Percentiles rank a stretch among this genome's conserved stretches.
phyloP scores from a whole-genome alignment of 2,113 vertebrate genomes.

The Hirundichthys speculiger region DNA sequence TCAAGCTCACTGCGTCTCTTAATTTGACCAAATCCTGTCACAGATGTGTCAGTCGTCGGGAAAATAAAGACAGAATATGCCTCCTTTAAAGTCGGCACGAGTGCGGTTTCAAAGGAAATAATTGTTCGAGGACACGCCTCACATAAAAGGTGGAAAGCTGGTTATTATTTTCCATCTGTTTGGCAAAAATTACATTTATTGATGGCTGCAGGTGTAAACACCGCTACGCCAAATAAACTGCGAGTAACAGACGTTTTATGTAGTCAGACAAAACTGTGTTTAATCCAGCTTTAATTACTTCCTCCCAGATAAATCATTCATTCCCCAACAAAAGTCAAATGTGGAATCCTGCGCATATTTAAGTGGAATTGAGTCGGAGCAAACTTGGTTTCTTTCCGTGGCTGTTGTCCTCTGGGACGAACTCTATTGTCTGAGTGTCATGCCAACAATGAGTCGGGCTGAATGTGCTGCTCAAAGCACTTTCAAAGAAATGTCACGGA shows the following conservation, averaged over 20 bases:
- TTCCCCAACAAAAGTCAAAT: not conserved
- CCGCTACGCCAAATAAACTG: not conserved
- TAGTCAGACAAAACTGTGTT: not conserved
- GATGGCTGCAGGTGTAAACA: too few relatives aligned
- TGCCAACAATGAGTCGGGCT: constrained; percentile 50
- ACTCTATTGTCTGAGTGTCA: constrained; percentile 5
- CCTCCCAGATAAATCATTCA: not conserved
- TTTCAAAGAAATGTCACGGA: constrained; percentile 66
- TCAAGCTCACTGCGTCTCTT: too few relatives aligned
- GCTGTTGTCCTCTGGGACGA: constrained; percentile 21
- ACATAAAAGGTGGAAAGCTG: too few relatives aligned
- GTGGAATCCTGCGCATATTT: not conserved
- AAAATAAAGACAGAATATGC: too few relatives aligned
- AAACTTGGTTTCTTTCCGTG: constrained; percentile 6
- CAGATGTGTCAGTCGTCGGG: too few relatives aligned
- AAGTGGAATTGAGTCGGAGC: not conserved
- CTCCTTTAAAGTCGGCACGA: too few relatives aligned
- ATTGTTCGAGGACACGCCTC: too few relatives aligned
- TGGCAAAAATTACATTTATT: too few relatives aligned
- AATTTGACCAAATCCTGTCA: too few relatives aligned
- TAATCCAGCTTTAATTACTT: not conserved
- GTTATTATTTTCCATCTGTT: too few relatives aligned
- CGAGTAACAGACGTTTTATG: not conserved
- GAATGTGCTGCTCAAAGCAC: constrained; percentile 57
- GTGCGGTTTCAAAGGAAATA: too few relatives aligned